Percentiles rank a stretch among this genome's conserved stretches.
Conservation (phyloP, 2,888 invertebrate species). For the Caenorhabditis uteleia region DNA sequence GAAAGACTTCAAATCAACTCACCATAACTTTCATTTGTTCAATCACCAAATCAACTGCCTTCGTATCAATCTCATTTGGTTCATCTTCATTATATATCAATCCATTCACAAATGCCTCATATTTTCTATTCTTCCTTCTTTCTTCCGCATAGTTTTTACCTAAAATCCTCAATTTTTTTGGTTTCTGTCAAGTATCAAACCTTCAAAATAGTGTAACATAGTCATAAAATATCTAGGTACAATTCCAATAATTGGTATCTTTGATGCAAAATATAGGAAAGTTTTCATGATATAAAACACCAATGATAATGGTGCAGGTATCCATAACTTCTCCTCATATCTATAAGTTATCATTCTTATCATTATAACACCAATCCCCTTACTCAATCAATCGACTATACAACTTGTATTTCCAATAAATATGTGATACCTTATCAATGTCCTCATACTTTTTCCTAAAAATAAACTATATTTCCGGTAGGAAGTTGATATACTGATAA, state of each 20-base stretch:
- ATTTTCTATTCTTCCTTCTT: slow-evolving; percentile 19
- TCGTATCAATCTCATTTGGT: slow-evolving; percentile 22
- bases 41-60: slow-evolving; percentile 22
- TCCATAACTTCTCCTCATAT: slow-evolving; percentile 41
- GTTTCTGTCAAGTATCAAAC: neutral
- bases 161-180: neutral
- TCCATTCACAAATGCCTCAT: slow-evolving; percentile 5
- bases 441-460: slow-evolving; percentile 54
- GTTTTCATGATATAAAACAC: slow-evolving; percentile 37
- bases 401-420: slow-evolving; percentile 50
- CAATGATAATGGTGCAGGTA: slow-evolving; percentile 43
- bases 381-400: slow-evolving; percentile 43
- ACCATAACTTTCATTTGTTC: slow-evolving; percentile 33
- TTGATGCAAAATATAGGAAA: slow-evolving; percentile 12
- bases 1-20: neutral
- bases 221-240: slow-evolving; percentile 4
- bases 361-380: neutral
- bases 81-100: neutral
- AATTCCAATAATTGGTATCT: slow-evolving; percentile 20
- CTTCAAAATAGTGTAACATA: slow-evolving; percentile 19
- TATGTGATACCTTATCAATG: slow-evolving; percentile 44
- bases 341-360: slow-evolving; percentile 1
- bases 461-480: slow-evolving; percentile 13
- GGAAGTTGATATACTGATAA: slow-evolving; percentile 1
- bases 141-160: slow-evolving; percentile 28